phyloP scores from a whole-genome alignment of 2,113 vertebrate genomes.

The Ictidomys tridecemlineatus region DNA sequence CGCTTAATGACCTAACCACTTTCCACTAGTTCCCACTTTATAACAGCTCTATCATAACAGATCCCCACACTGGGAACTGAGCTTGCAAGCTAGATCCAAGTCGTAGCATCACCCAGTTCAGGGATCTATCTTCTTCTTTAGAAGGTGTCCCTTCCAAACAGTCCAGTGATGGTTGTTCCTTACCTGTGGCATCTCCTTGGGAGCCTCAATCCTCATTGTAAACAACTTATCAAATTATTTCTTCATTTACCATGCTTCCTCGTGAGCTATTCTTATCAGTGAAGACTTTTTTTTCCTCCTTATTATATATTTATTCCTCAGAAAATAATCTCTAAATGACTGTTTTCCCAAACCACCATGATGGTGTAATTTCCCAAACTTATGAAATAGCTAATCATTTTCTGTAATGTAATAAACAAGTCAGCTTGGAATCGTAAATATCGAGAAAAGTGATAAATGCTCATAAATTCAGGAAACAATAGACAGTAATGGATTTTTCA shows the following conservation, averaged over 20 bases:
- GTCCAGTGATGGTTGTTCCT: background rate
- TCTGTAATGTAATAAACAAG: background rate
- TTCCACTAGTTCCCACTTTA: background rate
- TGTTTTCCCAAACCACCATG: background rate
- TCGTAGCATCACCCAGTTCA: background rate
- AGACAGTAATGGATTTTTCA: background rate
- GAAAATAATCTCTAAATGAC: background rate
- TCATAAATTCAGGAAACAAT: background rate
- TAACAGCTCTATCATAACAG: background rate
- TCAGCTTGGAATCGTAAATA: background rate
- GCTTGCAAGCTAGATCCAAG: background rate
- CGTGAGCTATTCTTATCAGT: no score
- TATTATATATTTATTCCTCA: background rate
- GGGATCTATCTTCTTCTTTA: fast-evolving
- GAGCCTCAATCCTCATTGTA: background rate
- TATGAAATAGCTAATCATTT: background rate
- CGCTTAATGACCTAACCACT: background rate
- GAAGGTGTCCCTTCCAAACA: no score
- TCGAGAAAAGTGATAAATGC: background rate
- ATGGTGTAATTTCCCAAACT: background rate
- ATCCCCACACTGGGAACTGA: background rate
- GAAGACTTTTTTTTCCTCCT: background rate
- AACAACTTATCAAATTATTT: background rate
- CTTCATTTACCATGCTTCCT: background rate
- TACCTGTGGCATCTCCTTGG: no score